Evolutionary conservation across 2,888 invertebrate species (phyloP).

Genomic region (Mythimna ferrago): DNA sequence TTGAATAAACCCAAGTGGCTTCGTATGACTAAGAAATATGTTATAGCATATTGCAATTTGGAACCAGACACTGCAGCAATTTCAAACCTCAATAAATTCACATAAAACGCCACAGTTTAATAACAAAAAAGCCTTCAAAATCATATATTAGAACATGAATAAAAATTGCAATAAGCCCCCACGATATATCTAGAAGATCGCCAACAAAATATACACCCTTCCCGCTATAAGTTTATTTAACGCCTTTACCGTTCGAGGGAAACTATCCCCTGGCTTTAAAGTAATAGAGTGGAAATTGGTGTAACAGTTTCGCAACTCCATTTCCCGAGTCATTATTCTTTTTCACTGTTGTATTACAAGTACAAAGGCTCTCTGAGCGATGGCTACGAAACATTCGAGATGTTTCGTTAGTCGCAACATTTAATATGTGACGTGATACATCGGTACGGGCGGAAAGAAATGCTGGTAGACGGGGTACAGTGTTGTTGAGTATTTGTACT

Average conservation of each 20-base stretch:
- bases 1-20: background rate
- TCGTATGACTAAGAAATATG: background rate
- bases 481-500: slow-evolving; percentile 25
- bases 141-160: slow-evolving; percentile 58
- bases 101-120: slow-evolving; percentile 53
- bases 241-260: slow-evolving; percentile 28
- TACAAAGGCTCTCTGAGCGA: slow-evolving; percentile 66
- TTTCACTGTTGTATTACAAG: slow-evolving; percentile 69
- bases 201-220: slow-evolving; percentile 67
- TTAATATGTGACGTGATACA: slow-evolving; percentile 65
- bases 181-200: slow-evolving; percentile 64
- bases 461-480: slow-evolving; percentile 12
- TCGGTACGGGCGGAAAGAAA: slow-evolving; percentile 51
- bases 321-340: slow-evolving; percentile 70
- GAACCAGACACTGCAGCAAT: slow-evolving; percentile 15
- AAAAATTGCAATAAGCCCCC: slow-evolving; percentile 65
- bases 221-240: slow-evolving; percentile 65
- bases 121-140: slow-evolving; percentile 50
- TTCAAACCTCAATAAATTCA: slow-evolving; percentile 51
- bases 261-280: slow-evolving; percentile 22
- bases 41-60: slow-evolving; percentile 32
- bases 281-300: slow-evolving; percentile 54
- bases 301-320: slow-evolving; percentile 65
- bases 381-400: slow-evolving; percentile 65
- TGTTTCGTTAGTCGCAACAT: slow-evolving; percentile 66